Evolutionary conservation across 2,888 invertebrate genomes (phyloP), one percentile per base, ranked within the genome.

Genomic region (Microctonus hyperodae): DNA sequence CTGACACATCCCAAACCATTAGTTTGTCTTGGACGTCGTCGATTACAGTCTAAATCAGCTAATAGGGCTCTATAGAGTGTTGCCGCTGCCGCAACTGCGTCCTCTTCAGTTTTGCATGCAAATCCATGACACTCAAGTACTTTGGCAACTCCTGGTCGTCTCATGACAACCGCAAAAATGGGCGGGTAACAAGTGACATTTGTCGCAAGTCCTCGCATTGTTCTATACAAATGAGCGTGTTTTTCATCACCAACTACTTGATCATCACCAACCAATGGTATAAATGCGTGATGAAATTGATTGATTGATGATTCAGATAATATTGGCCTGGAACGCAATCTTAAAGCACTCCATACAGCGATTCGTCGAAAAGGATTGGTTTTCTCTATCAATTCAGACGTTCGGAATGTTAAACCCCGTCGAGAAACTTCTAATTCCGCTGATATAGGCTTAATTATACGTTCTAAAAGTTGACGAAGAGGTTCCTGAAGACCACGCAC

Each of bases 271-370:
- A 83, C 82, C 61, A 96, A 85, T 2, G 96, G 96, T 71, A 95
- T 85, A 81, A 96, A 96, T 37, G 95, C 95, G 80, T 90, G 92
- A 76, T 88, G 87, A 28, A 87, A 79, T 31, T 87, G 86, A 59
- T 77, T 77, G 6, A 33, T 20, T 13, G 59, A 20, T 7, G 31
- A 20, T 44, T 58, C 51, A 4, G 25, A 40, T 9, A 74, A 72
- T 6, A 62, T 70, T 40, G 65, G 71, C 48, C 75, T 78, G 5
- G 75, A 73, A 13, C 81, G 78, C 2, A 95, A 92, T 83, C 94
- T 93, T 1, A 96, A 91, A 0, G 95, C 95, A 20, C 95, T 95
- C 96, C 96, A 96, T 1, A 96, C 95, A 1, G 95, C 95, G 83
- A 96, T 96, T 55, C 94, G 92, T 22, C 95, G 92, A 79, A 95